Conservation (phyloP, 2,113 vertebrate genomes). For the Dipodomys merriami region DNA sequence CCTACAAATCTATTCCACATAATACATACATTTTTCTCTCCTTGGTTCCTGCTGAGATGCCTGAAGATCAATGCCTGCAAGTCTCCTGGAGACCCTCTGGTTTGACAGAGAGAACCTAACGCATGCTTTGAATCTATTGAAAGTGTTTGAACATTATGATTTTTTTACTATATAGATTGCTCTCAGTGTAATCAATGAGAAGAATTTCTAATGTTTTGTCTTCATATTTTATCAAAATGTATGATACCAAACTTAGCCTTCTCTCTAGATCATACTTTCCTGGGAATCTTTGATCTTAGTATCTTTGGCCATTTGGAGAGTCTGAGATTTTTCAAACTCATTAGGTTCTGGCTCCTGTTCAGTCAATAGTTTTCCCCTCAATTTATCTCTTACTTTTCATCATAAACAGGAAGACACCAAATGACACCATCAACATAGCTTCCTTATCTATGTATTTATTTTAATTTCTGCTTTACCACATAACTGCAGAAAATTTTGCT, state of each 20-base stretch:
- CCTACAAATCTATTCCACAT: neutral
- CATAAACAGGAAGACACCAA: neutral
- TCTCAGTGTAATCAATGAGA: neutral
- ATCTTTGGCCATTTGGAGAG: slow-evolving; percentile 32
- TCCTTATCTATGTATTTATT: neutral
- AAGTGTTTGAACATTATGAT: neutral
- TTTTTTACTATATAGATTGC: neutral
- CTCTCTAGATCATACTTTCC: neutral
- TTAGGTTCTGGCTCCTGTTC: neutral
- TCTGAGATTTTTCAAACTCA: neutral
- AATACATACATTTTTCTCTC: neutral
- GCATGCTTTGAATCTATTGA: neutral
- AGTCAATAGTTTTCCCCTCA: neutral
- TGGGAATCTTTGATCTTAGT: neutral
- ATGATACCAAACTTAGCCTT: neutral
- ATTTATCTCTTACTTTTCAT: neutral
- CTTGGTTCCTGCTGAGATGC: neutral
- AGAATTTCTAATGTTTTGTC: neutral
- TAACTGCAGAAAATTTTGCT: slow-evolving; percentile 6
- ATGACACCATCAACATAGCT: neutral
- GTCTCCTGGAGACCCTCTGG: neutral
- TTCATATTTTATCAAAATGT: slow-evolving; percentile 33
- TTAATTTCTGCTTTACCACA: neutral
- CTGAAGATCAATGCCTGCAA: neutral
- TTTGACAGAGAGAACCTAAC: neutral